Base-by-base conservation (phyloP, 1,140 invertebrate genomes). In the Caenorhabditis remanei region DNA sequence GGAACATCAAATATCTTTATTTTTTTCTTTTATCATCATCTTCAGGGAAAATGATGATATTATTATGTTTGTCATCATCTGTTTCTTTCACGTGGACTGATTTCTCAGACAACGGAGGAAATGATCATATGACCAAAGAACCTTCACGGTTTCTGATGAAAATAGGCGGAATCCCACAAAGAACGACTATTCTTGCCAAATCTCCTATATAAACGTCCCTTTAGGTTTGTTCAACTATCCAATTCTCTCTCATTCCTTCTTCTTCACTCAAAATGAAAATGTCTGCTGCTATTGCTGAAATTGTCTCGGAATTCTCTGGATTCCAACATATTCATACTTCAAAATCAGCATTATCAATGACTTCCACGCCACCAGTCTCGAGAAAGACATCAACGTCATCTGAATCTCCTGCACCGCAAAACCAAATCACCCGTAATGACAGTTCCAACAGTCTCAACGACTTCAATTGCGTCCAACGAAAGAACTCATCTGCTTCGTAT, bases 321-420 rank as follows among this genome's bases (percentile, higher is more conserved):
- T 79, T 79, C 21, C 71, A 79, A 79, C 71, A 79, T 24, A 13
- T 79, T 79, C 71, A 79, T 79, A 24, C 71, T 79, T 79, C 71
- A 32, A 41, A 41, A 14, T 79, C 71, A 19, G 3, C 3, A 24
- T 24, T 46, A 24, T 79, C 71, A 4, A 14, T 41, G 13, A 21
- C 46, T 53, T 11, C 46, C 0, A 50, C 46, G 50, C 46, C 43
- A 50, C 4, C 41, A 13, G 65, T 71, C 16, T 79, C 71, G 0
- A 50, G 71, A 79, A 79, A 79, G 14, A 11, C 43, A 21, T 79
- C 71, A 24, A 79, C 71, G 24, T 48, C 14, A 46, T 79, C 71
- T 50, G 71, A 79, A 50, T 48, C 71, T 13, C 40, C 46, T 13
- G 43, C 46, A 5, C 11, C 21, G n/a, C 4, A 46, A 2, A n/a